Percentiles rank a stretch among this genome's conserved stretches.
These are phyloP conservation scores for Nyleta sp. DNA, from an alignment of 2,888 invertebrate species.

Conservation along the genomic window DNA sequence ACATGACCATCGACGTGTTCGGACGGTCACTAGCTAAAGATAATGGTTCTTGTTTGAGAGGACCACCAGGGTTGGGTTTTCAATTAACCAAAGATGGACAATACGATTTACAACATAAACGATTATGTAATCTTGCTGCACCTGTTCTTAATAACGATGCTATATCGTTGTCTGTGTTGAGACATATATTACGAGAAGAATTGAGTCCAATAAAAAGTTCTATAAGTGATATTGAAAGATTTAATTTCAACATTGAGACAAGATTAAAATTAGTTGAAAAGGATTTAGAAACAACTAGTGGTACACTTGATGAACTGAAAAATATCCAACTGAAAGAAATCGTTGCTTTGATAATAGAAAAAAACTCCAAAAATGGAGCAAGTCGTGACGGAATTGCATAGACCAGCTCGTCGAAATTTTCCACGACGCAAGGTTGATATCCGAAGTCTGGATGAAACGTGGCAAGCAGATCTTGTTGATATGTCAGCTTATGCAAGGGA, in stretches of 20 bases:
- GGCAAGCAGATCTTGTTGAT: constrained; percentile 60
- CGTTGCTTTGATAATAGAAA: constrained; percentile 1
- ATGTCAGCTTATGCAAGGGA: no score
- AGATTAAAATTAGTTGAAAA: constrained; percentile 10
- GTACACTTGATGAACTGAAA: not conserved
- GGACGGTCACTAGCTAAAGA: constrained; percentile 5
- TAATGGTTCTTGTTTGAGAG: constrained; percentile 3
- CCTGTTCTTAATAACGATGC: constrained; percentile 11
- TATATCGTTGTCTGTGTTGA: not conserved
- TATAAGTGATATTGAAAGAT: not conserved
- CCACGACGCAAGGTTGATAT: constrained; percentile 73
- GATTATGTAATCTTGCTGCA: constrained; percentile 14
- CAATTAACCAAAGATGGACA: constrained; percentile 12
- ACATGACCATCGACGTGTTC: constrained; percentile 27
- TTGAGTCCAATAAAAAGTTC: not conserved
- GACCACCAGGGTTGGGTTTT: constrained; percentile 17
- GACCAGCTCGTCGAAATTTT: no score
- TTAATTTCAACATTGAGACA: not conserved
- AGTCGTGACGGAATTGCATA: constrained; percentile 77
- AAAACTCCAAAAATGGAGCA: constrained; percentile 7
- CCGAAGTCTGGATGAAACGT: constrained; percentile 73
- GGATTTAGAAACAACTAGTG: not conserved
- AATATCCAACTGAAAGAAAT: not conserved
- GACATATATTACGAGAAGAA: not conserved
- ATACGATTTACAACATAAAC: constrained; percentile 19